These are phyloP conservation scores for Melanotus villosus DNA, from an alignment of 2,888 invertebrate genomes.

Conservation along the genomic window DNA sequence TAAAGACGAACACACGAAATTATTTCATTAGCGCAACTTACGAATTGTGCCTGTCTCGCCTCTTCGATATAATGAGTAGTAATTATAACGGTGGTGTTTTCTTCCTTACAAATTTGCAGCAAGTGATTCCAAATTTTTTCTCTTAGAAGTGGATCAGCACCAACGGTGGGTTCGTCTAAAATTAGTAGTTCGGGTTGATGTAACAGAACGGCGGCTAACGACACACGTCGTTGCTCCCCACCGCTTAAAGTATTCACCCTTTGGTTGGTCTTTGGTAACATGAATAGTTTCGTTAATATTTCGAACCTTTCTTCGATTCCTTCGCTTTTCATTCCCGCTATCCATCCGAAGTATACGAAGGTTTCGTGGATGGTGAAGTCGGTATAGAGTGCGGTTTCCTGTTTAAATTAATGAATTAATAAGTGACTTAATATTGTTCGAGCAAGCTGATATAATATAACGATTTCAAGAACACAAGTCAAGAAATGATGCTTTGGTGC, in stretches of 20 bases:
- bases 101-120: conserved; percentile 82
- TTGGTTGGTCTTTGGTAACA: conserved; percentile 58
- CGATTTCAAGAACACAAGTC: too few relatives aligned
- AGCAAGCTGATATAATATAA: too few relatives aligned
- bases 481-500: too few relatives aligned
- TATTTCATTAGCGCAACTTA: too few relatives aligned
- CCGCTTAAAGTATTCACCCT: conserved; percentile 86
- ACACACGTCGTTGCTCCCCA: conserved; percentile 91
- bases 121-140: conserved; percentile 91
- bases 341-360: conserved; percentile 66
- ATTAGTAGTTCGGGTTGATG: conserved; percentile 93
- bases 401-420: too few relatives aligned
- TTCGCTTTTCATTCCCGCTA: conserved; percentile 61
- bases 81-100: conserved; percentile 85
- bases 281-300: conserved; percentile 49
- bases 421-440: too few relatives aligned
- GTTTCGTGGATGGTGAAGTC: conserved; percentile 67
- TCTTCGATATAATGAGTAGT: conserved; percentile 93
- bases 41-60: conserved; percentile 85
- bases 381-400: conserved; percentile 66
- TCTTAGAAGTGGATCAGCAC: conserved; percentile 90
- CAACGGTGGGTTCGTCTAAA: conserved; percentile 94
- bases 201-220: conserved; percentile 88
- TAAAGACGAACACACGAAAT: too few relatives aligned
- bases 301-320: conserved; percentile 57